These are phyloP conservation scores for Diaprepes abbreviatus DNA, from an alignment of 2,888 invertebrate species.

Conservation along the genomic window DNA sequence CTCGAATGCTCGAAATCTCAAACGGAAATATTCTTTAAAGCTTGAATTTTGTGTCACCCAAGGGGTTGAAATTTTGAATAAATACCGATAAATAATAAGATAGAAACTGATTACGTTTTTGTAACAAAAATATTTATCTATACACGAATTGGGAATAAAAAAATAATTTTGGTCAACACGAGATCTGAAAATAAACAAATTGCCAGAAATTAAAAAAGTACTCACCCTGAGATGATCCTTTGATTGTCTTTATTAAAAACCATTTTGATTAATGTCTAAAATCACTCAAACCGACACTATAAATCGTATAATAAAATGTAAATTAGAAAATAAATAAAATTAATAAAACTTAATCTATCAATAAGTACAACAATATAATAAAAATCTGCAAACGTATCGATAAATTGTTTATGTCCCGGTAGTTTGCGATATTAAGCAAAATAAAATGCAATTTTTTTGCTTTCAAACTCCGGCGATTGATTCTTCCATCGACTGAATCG, in stretches of 20 bases:
- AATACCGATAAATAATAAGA: no score
- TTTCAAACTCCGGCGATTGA: conserved; percentile 26
- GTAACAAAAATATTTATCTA: no score
- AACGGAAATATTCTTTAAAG: no score
- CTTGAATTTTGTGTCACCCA: no score
- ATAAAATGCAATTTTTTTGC: conserved; percentile 14
- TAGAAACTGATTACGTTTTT: no score
- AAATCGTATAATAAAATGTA: no score
- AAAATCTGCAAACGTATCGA: not conserved
- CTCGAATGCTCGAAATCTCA: no score
- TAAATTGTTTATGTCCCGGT: not conserved
- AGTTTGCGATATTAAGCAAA: not conserved
- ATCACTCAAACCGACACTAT: not conserved
- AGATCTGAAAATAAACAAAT: no score
- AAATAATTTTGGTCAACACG: no score
- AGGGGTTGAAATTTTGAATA: no score
- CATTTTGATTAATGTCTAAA: conserved; percentile 1
- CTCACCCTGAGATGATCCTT: conserved; percentile 19
- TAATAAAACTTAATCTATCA: not conserved
- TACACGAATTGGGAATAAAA: no score
- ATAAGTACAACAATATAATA: not conserved
- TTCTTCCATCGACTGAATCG: conserved; percentile 42
- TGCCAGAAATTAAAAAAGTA: no score
- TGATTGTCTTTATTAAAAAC: conserved; percentile 26
- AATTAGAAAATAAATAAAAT: not conserved